Evolutionary conservation across 2,888 invertebrate species (phyloP), one percentile per base, ranked within the genome.

Genomic region (Scelioninae gen. 1): DNA sequence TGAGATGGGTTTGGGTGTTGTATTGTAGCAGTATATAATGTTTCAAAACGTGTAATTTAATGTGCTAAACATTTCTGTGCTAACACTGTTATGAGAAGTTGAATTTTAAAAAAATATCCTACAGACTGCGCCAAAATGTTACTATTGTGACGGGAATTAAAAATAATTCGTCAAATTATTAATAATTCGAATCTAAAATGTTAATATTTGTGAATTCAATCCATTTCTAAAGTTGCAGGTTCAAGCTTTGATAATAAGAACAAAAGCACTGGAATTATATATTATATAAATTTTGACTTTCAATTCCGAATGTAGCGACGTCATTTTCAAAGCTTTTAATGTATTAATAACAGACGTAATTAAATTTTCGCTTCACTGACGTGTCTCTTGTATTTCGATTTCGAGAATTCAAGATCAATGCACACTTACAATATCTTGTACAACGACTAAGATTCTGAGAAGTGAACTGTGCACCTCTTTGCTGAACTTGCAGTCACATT

Each of bases 381-480:
- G 40, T 40, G 9, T 40, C 51, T 66, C 40, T 51, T 68, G 43
- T 8, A 10, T 68, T 55, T 55, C 55, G 55, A 55, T 55, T 68
- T 51, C 40, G 40, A 11, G n/a, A 65, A 38, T 63, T 23, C 55
- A 43, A 68, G 47, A 63, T 63, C 47, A 15, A 15, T 47, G 62
- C n/a, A n/a, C 8, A 53, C 43, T 8, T 60, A 45, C 60, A 60
- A 60, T 29, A 45, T 47, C 45, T 63, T 31, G 29, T 47, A 15
- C 47, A 63, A 63, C 47, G 29, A 47, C 47, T 9, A 6, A 47
- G 47, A 63, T 63, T 63, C 47, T 13, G 40, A 40, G 23, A 32
- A 11, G 62, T 47, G 62, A 63, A n/a, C 47, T 47, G 32, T 47
- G 47, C n/a, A 63, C 29, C 62, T 29, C 45, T 47, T 16, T 23